Evolutionary conservation across 2,113 vertebrate species (phyloP).

Genomic region (Elgaria multicarinata): DNA sequence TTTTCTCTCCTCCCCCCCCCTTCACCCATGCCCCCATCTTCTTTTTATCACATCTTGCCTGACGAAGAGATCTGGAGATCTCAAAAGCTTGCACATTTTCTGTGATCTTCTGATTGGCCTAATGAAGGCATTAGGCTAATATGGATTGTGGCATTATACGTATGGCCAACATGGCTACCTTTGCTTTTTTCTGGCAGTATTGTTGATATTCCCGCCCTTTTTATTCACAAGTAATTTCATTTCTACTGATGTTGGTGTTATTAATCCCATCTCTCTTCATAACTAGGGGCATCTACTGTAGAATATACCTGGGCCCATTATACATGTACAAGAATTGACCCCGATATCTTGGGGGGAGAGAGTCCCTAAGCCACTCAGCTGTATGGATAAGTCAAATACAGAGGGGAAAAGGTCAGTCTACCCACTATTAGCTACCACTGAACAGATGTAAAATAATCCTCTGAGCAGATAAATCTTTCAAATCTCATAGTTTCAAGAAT

Average conservation of each 20-base stretch:
- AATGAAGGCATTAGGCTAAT: no score
- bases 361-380: neutral
- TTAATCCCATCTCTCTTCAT: neutral
- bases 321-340: neutral
- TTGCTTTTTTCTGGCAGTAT: no score
- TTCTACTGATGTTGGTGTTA: neutral
- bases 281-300: neutral
- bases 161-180: no score
- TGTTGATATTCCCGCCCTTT: no score
- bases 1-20: no score
- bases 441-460: slow-evolving; percentile 32
- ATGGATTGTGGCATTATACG: no score
- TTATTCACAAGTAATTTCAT: no score
- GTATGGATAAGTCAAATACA: neutral
- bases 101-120: no score
- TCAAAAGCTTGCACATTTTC: no score
- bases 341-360: neutral
- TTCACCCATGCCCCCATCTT: no score
- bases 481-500: slow-evolving; percentile 46
- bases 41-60: no score
- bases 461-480: slow-evolving; percentile 32
- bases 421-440: slow-evolving; percentile 14
- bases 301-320: neutral
- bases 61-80: no score
- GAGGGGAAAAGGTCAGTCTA: slow-evolving; percentile 4